A percentile compares a stretch with the other conserved stretches of the same genome.
Evolutionary conservation across 2,888 invertebrate species (phyloP).

Genomic region (Lumbricus terrestris): DNA sequence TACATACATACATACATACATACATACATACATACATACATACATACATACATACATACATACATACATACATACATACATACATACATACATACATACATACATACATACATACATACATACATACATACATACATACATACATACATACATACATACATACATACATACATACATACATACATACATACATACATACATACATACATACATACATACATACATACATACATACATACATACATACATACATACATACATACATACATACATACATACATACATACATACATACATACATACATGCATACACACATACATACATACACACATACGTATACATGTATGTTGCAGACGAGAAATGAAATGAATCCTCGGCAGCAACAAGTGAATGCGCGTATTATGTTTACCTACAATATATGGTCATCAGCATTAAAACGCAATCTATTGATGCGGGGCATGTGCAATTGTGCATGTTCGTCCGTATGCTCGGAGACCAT

Average conservation of each 20-base stretch:
- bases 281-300: conserved; percentile 26
- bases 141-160: conserved; percentile 25
- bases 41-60: too few species aligned
- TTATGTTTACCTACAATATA: too few species aligned
- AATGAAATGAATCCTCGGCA: too few species aligned
- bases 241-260: conserved; percentile 8
- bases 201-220: too few species aligned
- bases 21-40: too few species aligned
- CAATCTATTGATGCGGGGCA: neutral
- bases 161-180: conserved; percentile 22
- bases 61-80: too few species aligned
- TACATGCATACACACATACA: conserved; percentile 20
- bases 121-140: conserved; percentile 23
- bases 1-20: too few species aligned
- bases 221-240: too few species aligned
- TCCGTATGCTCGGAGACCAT: neutral
- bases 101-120: conserved; percentile 20
- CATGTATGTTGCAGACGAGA: too few species aligned
- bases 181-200: neutral
- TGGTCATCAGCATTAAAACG: neutral
- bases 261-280: conserved; percentile 23
- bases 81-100: too few species aligned
- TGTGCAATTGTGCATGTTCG: too few species aligned
- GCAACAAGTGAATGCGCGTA: too few species aligned
- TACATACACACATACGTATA: conserved; percentile 4